Evolutionary conservation across 2,888 invertebrate genomes (phyloP).

Genomic region (Lochmaea capreae): DNA sequence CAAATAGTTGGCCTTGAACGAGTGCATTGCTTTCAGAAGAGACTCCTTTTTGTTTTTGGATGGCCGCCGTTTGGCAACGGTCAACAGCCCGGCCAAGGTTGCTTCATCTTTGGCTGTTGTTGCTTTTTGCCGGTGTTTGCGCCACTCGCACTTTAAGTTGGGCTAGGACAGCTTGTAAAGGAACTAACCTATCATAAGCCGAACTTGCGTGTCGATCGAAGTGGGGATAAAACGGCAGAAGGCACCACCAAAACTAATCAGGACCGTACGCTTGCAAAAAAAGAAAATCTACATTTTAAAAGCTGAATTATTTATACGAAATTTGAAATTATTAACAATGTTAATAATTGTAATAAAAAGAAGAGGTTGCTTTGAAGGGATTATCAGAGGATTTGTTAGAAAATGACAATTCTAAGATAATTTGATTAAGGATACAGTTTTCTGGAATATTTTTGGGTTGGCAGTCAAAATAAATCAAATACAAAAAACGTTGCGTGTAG

Average conservation of each 20-base stretch:
- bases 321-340: no score
- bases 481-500: no score
- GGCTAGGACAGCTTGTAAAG: conserved; percentile 19
- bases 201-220: conserved; percentile 54
- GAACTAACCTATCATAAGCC: conserved; percentile 66
- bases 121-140: conserved; percentile 24
- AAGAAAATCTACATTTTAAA: neutral
- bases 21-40: conserved; percentile 65
- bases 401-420: no score
- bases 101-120: conserved; percentile 42
- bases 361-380: no score
- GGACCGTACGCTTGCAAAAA: conserved; percentile 46
- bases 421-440: no score
- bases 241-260: conserved; percentile 53
- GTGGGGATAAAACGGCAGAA: conserved; percentile 32
- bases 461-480: no score
- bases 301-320: neutral
- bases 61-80: conserved; percentile 65
- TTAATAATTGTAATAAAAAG: no score
- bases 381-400: no score
- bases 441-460: no score
- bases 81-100: conserved; percentile 67
- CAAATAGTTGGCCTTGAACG: conserved; percentile 67
- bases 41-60: conserved; percentile 65
- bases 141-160: conserved; percentile 17